phyloP scores from a whole-genome alignment of 2,113 vertebrate species.

The Zosterops hypoxanthus region DNA sequence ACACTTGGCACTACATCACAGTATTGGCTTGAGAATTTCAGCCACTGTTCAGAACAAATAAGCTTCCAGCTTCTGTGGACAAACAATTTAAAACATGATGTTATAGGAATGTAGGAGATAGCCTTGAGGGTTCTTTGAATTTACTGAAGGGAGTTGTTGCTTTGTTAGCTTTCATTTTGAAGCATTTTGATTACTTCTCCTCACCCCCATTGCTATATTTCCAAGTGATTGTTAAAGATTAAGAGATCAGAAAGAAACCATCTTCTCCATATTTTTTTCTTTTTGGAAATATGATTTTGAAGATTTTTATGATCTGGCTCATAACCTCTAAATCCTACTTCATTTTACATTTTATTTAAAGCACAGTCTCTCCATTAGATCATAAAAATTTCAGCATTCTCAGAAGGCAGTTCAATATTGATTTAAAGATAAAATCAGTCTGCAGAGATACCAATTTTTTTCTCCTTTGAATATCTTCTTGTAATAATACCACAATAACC shows the following conservation, averaged over 20 bases:
- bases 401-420: not conserved
- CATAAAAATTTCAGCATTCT: not conserved
- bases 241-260: not conserved
- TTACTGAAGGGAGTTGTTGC: not conserved
- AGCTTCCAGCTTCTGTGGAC: not conserved
- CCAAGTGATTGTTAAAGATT: not conserved
- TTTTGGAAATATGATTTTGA: not conserved
- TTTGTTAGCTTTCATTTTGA: not conserved
- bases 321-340: not conserved
- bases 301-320: not conserved
- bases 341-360: not conserved
- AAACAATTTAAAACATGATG: not conserved
- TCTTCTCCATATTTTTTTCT: not conserved
- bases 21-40: not conserved
- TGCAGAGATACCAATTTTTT: not conserved
- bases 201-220: not conserved
- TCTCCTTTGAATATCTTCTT: not conserved
- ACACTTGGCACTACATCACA: not conserved
- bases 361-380: not conserved
- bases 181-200: not conserved
- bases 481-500: not conserved
- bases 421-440: not conserved
- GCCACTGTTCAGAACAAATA: not conserved
- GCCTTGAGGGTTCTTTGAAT: not conserved
- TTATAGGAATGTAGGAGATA: not conserved